Base-by-base conservation (phyloP, 2,113 vertebrate species). In the Melanocharis versteri region DNA sequence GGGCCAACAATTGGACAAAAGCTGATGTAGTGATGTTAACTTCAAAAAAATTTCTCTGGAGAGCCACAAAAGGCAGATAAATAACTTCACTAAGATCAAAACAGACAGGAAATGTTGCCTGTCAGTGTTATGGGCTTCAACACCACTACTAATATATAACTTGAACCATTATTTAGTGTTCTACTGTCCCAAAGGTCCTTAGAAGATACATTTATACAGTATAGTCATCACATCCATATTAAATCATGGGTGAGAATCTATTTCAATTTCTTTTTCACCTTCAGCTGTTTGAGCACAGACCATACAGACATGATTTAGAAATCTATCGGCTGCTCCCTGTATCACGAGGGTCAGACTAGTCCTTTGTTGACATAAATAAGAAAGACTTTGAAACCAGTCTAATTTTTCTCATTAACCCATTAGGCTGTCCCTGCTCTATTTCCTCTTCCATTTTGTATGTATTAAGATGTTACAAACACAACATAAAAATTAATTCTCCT, bases 251-350 rank as follows among this genome's bases (percentile, higher is more conserved):
- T 71, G 28, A 89, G 45, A 64, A 86, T 71, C 35, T 75, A 57
- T 84, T 92, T 83, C 65, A 87, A 22, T 48, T 80, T 73, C 28
- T 89, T 92, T 94, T 89, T 86, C 72, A 86, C 79, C 69, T 69
- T 89, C 81, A 87, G 50, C 71, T 91, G 30, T 85, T 87, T 80
- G 82, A 86, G 42, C 47, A 73, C 47, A 73, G 48, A 62, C 54
- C 47, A 37, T 47, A 47, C 20, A 77, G 39, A 62, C 7, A 24
- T 27, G 64, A 86, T 90, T 90, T 94, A 91, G 80, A 91, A 93
- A 89, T 80, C 58, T 62, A 26, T 39, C 0, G 3, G 53, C 65
- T 91, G 40, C 20, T 88, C 17, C 50, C 94, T 83, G 27, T 83
- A 83, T 83, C 66, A 86, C 39, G 70, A 54, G 70, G 84, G n/a